These are phyloP conservation scores for Austrolebias charrua DNA, from an alignment of 2,797 vertebrate species.

Conservation along the genomic window DNA sequence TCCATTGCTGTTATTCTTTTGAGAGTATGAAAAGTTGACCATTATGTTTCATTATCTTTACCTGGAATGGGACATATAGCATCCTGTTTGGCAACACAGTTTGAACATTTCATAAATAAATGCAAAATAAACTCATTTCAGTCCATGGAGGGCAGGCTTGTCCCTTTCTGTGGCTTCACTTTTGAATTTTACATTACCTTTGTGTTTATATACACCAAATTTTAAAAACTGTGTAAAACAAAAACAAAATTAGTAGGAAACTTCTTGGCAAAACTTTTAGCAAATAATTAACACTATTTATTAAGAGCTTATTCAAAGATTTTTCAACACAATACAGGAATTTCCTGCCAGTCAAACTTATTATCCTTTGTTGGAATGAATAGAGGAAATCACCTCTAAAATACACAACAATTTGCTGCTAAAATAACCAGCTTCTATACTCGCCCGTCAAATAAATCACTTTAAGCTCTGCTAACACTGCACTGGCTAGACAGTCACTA, in stretches of 20 bases:
- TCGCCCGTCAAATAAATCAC: constrained; percentile 63
- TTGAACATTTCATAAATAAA: neutral
- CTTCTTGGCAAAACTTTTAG: neutral
- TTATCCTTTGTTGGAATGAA: constrained; percentile 52
- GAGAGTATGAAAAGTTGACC: no score
- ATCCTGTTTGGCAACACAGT: no score
- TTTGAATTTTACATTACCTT: no score
- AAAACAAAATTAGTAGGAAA: neutral
- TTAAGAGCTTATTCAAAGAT: constrained; percentile 10
- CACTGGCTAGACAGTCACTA: constrained; percentile 60
- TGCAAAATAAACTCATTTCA: neutral
- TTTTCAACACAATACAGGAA: constrained; percentile 26
- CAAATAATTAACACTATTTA: neutral
- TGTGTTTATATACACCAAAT: neutral
- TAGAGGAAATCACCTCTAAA: constrained; percentile 64
- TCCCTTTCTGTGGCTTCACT: neutral
- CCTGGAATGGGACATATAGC: no score
- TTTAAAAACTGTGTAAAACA: neutral
- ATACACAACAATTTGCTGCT: constrained; percentile 67
- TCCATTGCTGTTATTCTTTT: neutral
- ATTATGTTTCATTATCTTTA: no score
- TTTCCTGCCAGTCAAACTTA: constrained; percentile 24
- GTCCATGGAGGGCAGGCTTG: no score
- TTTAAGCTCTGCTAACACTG: constrained; percentile 52
- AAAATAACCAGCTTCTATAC: constrained; percentile 64